Base-by-base conservation (phyloP, 1,140 invertebrate genomes). In the Cotesia chilonis region DNA sequence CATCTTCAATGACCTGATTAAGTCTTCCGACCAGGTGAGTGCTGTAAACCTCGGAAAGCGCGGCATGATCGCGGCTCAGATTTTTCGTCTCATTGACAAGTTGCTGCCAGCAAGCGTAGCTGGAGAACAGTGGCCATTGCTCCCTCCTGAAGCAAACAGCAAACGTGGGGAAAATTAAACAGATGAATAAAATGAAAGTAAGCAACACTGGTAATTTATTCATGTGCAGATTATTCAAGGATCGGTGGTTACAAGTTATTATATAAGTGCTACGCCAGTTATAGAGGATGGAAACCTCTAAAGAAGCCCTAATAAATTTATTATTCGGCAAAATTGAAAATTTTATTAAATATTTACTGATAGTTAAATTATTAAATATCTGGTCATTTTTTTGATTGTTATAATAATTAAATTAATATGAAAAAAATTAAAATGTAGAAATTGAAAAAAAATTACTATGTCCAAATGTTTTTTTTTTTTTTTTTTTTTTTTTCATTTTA, bases 101-200 rank as follows among this genome's bases (percentile, higher is more conserved):
- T 78, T 96, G 93, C 83, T 96, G 94, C 95, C 95, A 98, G 85
- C 95, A 95, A 38, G 93, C 91, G 86, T 94, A 96, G 60, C 94
- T 94, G 41, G 96, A 97, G 82, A 96, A 96, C 77, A 96, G 88
- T 78, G 94, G 91, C 96, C 96, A 98, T 83, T 95, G 94, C 83
- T 98, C 96, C 73, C 96, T 90, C 87, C 95, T 98, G 82, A 66
- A 89, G 88, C 76, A 77, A 78, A 60, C 66, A 78, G 76, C 37
- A 71, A 73, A 69, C 72, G 68, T 64, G 35, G 70, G n/a, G 35
- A 72, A 72, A 20, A 60, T 55, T 35, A 41, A 37, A 6, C n/a
- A 47, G 66, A 57, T 54, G 20, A 54, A 54, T 12, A 7, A 51
- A 36, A 52, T 5, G 20, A 20, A 28, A 59, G 57, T 59, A 20